Conservation (phyloP, 2,113 vertebrate genomes). For the Tor tambroides region DNA sequence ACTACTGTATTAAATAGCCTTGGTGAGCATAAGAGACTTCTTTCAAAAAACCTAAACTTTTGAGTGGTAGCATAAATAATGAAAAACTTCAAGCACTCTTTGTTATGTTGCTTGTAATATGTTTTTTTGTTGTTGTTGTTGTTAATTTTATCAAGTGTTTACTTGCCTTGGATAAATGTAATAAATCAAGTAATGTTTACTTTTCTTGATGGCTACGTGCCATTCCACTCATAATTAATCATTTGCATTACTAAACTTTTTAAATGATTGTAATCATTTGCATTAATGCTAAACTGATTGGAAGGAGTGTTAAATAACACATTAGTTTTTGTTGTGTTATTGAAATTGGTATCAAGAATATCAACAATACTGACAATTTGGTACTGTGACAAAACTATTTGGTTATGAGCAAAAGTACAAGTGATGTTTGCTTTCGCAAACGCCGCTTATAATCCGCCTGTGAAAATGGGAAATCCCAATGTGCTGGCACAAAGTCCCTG, state of each 20-base stretch:
- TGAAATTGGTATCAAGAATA: no score
- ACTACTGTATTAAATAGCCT: background rate
- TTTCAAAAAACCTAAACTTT: background rate
- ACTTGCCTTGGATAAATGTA: background rate
- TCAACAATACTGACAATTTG: background rate
- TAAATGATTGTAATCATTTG: background rate
- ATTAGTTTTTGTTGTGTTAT: no score
- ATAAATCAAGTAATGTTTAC: background rate
- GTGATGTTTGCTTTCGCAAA: constrained; percentile 5
- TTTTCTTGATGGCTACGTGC: no score
- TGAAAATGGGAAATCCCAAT: constrained; percentile 19
- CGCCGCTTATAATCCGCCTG: background rate
- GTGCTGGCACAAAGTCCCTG: constrained; percentile 8
- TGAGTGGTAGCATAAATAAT: no score
- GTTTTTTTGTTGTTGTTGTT: background rate
- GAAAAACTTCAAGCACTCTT: no score
- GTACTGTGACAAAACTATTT: background rate
- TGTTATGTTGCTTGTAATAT: no score
- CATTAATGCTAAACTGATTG: background rate
- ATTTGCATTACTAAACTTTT: background rate
- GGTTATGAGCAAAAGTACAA: background rate
- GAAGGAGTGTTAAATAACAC: background rate
- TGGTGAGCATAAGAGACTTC: background rate
- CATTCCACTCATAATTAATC: background rate
- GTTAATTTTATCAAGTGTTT: background rate